Evolutionary conservation across 2,888 invertebrate species (phyloP), one percentile per base, ranked within the genome.

Genomic region (Leptinotarsa juncta): DNA sequence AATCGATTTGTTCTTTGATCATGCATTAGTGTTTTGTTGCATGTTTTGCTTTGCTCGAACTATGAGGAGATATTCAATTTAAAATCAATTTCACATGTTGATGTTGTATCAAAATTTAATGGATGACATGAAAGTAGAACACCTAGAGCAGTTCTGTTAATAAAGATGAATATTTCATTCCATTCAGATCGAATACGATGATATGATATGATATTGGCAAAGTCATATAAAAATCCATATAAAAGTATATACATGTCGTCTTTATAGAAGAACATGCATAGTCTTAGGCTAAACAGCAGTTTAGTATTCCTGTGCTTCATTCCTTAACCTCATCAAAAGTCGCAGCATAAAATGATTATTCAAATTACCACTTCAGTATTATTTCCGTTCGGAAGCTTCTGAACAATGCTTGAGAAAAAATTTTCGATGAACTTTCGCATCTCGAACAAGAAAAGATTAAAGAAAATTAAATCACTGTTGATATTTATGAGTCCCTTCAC

Each of bases 381-480:
- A 0, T n/a, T 32, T n/a, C 18, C 18, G n/a, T 42, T 26, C 32
- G 2, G n/a, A 62, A 42, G 12, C 42, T 32, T 62, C n/a, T 3
- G n/a, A 62, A 62, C 42, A 62, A 62, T 62, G 62, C 12, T 20
- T 20, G 23, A 7, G 1, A 16, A 12, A 16, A 32, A 57, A 62
- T 42, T 62, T 62, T 42, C 62, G 1, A 42, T 42, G 62, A 62
- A 62, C 62, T 67, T 53, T n/a, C 62, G 10, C 55, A 65, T 18
- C 55, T 70, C 70, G 18, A 55, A 53, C 60, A 51, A 53, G 69
- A 74, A 66, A 66, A 62, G 74, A 80, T 80, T 77, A 78, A 71
- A 70, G 66, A 69, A 75, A 77, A 80, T 79, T 77, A 78, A 80
- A 77, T 79, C 79, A 80, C 74, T 74, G 75, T 80, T 77, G 76